A percentile compares a stretch with the other conserved stretches of the same genome.
These are phyloP conservation scores for Aphidius ervi DNA, from an alignment of 1,140 invertebrate species.

Conservation along the genomic window DNA sequence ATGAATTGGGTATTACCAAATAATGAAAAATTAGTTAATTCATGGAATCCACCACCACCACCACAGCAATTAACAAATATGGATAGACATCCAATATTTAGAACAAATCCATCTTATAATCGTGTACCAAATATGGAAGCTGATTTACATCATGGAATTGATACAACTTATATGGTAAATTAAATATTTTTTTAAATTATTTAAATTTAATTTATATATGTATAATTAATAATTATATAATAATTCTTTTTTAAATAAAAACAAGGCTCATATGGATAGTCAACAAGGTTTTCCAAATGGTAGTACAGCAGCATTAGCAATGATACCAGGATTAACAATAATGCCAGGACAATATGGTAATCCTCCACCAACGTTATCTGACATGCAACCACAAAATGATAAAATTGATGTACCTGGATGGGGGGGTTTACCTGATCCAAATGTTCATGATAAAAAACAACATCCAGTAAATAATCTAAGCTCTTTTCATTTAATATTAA, in stretches of 20 bases:
- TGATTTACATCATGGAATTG: slow-evolving; percentile 50
- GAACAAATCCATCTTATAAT: slow-evolving; percentile 43
- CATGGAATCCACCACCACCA: slow-evolving; percentile 32
- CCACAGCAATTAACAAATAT: slow-evolving; percentile 32
- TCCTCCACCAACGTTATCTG: slow-evolving; percentile 34
- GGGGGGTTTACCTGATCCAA: slow-evolving; percentile 48
- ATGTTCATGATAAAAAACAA: slow-evolving; percentile 46
- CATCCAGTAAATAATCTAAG: slow-evolving; percentile 39
- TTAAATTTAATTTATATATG: not conserved
- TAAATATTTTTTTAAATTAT: not conserved
- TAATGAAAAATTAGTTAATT: slow-evolving; percentile 49
- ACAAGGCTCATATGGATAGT: slow-evolving; percentile 44
- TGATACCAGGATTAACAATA: slow-evolving; percentile 45
- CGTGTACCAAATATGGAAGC: slow-evolving; percentile 44
- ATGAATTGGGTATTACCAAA: slow-evolving; percentile 59
- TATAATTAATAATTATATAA: not conserved
- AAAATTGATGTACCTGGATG: slow-evolving; percentile 48
- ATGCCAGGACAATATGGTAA: slow-evolving; percentile 44
- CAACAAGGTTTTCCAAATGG: slow-evolving; percentile 49
- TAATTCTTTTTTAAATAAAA: slow-evolving; percentile 6
- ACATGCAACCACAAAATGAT: slow-evolving; percentile 46
- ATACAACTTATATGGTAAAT: slow-evolving; percentile 50
- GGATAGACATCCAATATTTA: slow-evolving; percentile 48
- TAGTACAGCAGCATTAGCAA: slow-evolving; percentile 39
- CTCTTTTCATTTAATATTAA: not conserved